Percentiles rank a stretch among this genome's conserved stretches.
phyloP scores from a whole-genome alignment of 2,113 vertebrate species.

The Pleuronectes platessa region DNA sequence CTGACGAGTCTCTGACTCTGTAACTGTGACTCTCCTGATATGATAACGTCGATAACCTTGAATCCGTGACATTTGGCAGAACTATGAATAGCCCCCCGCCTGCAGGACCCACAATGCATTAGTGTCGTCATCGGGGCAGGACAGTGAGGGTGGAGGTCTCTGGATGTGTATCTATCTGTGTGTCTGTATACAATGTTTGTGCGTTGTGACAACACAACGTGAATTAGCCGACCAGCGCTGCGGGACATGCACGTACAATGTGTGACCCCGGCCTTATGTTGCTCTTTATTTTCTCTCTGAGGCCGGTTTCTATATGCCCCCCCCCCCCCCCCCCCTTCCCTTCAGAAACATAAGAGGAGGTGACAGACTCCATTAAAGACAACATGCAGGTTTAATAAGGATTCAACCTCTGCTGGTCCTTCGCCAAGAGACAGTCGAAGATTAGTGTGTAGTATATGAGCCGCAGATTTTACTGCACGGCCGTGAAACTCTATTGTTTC shows the following conservation, averaged over 20 bases:
- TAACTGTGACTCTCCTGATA: background rate
- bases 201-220: background rate
- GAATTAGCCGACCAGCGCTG: background rate
- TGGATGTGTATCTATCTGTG: background rate
- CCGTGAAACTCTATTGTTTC: too few species aligned
- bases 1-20: background rate
- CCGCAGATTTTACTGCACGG: background rate
- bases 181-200: background rate
- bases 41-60: conserved; percentile 32
- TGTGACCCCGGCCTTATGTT: conserved; percentile 23
- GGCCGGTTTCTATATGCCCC: background rate
- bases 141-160: conserved; percentile 14
- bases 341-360: conserved; percentile 11
- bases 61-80: conserved; percentile 43
- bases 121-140: conserved; percentile 29
- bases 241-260: background rate
- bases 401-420: background rate
- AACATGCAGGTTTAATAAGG: background rate
- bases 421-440: too few species aligned
- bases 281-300: conserved; percentile 31
- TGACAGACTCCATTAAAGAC: conserved; percentile 1
- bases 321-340: background rate
- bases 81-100: conserved; percentile 39
- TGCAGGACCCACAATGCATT: conserved; percentile 41
- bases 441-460: background rate